Conservation (phyloP, 1,140 invertebrate species). For the Phenacoccus solenopsis region DNA sequence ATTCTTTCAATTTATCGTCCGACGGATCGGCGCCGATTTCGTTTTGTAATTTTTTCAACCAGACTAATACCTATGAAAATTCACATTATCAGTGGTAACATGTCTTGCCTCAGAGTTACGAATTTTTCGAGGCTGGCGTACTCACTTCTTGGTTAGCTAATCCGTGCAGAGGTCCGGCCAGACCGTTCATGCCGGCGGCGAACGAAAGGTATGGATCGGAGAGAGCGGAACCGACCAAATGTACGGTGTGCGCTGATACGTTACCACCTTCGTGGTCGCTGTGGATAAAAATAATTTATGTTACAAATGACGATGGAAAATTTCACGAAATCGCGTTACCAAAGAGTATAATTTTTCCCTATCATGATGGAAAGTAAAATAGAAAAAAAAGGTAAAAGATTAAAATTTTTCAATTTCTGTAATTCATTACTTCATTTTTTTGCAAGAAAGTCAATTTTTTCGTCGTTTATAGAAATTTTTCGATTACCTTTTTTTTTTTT, state of each 20-base stretch:
- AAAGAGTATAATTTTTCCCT: not conserved
- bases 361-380: no score
- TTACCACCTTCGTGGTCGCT: conserved; percentile 92
- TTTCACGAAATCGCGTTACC: no score
- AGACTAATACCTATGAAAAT: conserved; percentile 52
- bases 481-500: no score
- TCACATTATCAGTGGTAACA: not conserved
- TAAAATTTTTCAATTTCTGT: no score
- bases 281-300: no score
- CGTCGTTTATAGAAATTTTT: no score
- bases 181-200: conserved; percentile 84
- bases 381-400: no score
- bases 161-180: conserved; percentile 91
- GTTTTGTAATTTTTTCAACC: conserved; percentile 64
- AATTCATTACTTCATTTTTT: no score
- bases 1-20: conserved; percentile 81
- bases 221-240: conserved; percentile 87
- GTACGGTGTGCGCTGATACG: conserved; percentile 86
- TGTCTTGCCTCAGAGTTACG: not conserved
- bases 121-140: not conserved
- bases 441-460: no score
- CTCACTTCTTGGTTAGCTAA: conserved; percentile 81
- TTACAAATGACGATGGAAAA: no score
- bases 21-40: conserved; percentile 68
- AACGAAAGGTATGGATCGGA: conserved; percentile 92